A percentile compares a stretch with the other conserved stretches of the same genome.
Evolutionary conservation across 2,888 invertebrate species (phyloP).

Genomic region (Calliscelio sp.): DNA sequence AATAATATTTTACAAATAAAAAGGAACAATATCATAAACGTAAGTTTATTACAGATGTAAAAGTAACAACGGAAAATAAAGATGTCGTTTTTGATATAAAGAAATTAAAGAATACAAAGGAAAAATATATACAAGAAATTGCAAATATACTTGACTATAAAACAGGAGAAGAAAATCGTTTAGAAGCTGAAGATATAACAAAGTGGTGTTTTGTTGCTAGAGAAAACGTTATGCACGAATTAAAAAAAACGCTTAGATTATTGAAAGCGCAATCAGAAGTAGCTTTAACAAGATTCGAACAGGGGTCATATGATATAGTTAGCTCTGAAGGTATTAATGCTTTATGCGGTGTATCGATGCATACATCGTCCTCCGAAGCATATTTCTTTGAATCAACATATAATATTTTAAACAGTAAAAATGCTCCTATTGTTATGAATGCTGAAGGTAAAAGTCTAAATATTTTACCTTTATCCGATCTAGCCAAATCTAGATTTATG

Average conservation of each 20-base stretch:
- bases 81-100: no score
- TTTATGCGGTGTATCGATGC: constrained; percentile 19
- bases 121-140: constrained; percentile 18
- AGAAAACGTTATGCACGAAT: neutral
- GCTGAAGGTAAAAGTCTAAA: neutral
- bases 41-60: no score
- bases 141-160: constrained; percentile 1
- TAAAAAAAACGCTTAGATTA: constrained; percentile 10
- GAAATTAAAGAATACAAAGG: constrained; percentile 1
- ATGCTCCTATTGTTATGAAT: constrained; percentile 11
- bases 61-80: no score
- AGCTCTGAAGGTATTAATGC: neutral
- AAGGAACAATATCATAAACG: no score
- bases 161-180: neutral
- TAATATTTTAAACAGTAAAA: neutral
- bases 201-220: constrained; percentile 1
- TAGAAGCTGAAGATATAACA: constrained; percentile 8
- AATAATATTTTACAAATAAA: no score
- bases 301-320: neutral
- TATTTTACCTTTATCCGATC: neutral
- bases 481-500: neutral
- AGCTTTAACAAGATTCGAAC: constrained; percentile 2
- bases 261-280: constrained; percentile 5
- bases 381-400: constrained; percentile 12
- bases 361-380: constrained; percentile 1